Evolutionary conservation across 1,140 invertebrate species (phyloP).

Genomic region (Zeugodacus cucurbitae): DNA sequence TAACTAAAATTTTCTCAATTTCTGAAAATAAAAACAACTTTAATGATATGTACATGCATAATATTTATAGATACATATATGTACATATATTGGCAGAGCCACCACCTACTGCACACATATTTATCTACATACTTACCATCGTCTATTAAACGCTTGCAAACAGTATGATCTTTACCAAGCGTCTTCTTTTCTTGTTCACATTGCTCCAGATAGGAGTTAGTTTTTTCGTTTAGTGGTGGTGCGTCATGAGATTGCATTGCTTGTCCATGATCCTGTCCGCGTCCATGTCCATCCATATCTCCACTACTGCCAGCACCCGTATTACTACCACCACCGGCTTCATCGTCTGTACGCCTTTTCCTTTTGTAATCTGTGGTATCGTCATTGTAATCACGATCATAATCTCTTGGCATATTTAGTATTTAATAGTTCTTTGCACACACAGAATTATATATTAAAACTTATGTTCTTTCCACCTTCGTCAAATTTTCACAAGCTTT

Average conservation of each 20-base stretch:
- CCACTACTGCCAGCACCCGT: neutral
- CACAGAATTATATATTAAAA: neutral
- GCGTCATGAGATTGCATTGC: slow-evolving; percentile 50
- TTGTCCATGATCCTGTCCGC: slow-evolving; percentile 49
- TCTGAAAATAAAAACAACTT: slow-evolving; percentile 67
- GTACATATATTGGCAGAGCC: neutral
- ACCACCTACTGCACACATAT: neutral
- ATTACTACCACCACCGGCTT: slow-evolving; percentile 47
- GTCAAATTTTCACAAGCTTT: neutral
- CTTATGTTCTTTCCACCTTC: neutral
- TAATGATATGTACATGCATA: neutral
- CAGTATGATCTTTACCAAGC: slow-evolving; percentile 54
- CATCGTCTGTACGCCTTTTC: slow-evolving; percentile 60
- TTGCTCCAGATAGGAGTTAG: slow-evolving; percentile 60
- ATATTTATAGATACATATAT: neutral
- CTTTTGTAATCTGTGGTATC: slow-evolving; percentile 63
- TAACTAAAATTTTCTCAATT: slow-evolving; percentile 72
- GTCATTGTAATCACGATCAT: slow-evolving; percentile 62
- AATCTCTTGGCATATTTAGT: slow-evolving; percentile 59
- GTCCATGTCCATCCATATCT: slow-evolving; percentile 51
- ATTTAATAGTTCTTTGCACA: neutral
- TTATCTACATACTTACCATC: slow-evolving; percentile 51
- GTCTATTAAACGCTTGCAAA: slow-evolving; percentile 60
- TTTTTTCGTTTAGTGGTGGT: slow-evolving; percentile 61
- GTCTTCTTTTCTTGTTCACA: slow-evolving; percentile 60